Conservation (phyloP, 2,113 vertebrate species). For the Sebastes fasciatus region DNA sequence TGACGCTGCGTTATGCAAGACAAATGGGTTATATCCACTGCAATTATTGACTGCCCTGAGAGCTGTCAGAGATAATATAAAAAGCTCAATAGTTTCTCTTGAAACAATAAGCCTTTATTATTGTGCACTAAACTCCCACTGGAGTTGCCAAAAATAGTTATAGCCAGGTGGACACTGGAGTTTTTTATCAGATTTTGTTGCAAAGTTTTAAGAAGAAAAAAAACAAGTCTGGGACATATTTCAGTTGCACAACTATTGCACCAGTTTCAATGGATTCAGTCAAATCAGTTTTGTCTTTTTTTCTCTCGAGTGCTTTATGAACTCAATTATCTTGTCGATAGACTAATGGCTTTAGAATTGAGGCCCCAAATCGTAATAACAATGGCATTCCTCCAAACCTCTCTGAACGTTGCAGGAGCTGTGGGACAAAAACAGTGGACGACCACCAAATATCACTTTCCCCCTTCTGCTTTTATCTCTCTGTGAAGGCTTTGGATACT, state of each 20-base stretch:
- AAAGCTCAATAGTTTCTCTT: conserved; percentile 49
- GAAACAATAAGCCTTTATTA: conserved; percentile 52
- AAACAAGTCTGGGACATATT: conserved; percentile 31
- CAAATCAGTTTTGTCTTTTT: conserved; percentile 21
- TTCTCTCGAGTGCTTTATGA: conserved; percentile 5
- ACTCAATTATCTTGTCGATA: neutral
- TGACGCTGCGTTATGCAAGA: conserved; percentile 49
- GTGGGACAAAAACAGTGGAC: conserved; percentile 46
- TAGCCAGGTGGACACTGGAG: conserved; percentile 39
- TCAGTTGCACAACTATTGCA: conserved; percentile 19
- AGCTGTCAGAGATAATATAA: conserved; percentile 50
- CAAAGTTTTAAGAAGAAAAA: conserved; percentile 9
- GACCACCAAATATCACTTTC: conserved; percentile 50
- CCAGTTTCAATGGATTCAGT: conserved; percentile 32
- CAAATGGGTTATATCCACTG: conserved; percentile 58
- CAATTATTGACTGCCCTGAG: conserved; percentile 62
- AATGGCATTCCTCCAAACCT: conserved; percentile 62
- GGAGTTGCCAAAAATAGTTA: conserved; percentile 47
- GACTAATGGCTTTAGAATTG: conserved; percentile 8
- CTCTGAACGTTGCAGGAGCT: conserved; percentile 39
- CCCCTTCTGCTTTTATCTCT: conserved; percentile 24
- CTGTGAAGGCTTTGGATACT: conserved; percentile 50
- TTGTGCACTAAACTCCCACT: conserved; percentile 29
- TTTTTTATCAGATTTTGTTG: conserved; percentile 40
- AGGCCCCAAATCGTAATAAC: conserved; percentile 30